Percentiles rank a stretch among this genome's conserved stretches.
Evolutionary conservation across 2,888 invertebrate species (phyloP).

Genomic region (Ophraella communa): DNA sequence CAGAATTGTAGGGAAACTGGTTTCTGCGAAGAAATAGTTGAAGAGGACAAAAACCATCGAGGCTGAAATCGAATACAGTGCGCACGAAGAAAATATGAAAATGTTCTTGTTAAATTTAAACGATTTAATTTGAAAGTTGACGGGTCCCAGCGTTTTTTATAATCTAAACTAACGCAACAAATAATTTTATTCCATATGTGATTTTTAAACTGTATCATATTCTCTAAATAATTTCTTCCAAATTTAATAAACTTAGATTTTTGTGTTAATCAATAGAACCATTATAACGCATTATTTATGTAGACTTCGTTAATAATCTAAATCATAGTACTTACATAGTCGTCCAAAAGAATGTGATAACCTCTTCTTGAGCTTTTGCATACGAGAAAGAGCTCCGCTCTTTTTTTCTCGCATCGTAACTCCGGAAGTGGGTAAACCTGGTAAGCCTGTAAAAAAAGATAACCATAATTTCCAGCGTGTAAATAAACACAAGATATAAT

Average conservation of each 20-base stretch:
- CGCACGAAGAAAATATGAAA: neutral
- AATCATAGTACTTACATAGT: slow-evolving; percentile 80
- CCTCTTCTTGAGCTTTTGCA: slow-evolving; percentile 94
- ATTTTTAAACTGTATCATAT: too few species aligned
- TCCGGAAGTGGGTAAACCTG: slow-evolving; percentile 63
- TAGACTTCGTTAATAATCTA: too few species aligned
- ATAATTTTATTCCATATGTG: too few species aligned
- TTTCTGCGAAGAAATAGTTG: slow-evolving; percentile 28
- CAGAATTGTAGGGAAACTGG: slow-evolving; percentile 26
- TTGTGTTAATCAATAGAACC: too few species aligned
- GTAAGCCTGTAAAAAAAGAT: slow-evolving; percentile 51
- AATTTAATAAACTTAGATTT: too few species aligned
- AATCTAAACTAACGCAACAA: too few species aligned
- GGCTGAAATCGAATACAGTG: slow-evolving; percentile 16
- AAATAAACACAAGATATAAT: neutral
- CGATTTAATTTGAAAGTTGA: too few species aligned
- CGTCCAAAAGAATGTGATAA: slow-evolving; percentile 95
- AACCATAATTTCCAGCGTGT: neutral
- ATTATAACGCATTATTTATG: too few species aligned
- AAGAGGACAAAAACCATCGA: slow-evolving; percentile 30
- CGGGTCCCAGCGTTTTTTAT: too few species aligned
- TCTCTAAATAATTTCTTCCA: too few species aligned
- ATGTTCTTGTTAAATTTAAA: too few species aligned
- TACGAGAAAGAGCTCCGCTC: slow-evolving; percentile 87
- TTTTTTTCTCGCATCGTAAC: slow-evolving; percentile 94